Conservation (phyloP, 2,113 vertebrate species). For the Hydrochoerus hydrochaeris region DNA sequence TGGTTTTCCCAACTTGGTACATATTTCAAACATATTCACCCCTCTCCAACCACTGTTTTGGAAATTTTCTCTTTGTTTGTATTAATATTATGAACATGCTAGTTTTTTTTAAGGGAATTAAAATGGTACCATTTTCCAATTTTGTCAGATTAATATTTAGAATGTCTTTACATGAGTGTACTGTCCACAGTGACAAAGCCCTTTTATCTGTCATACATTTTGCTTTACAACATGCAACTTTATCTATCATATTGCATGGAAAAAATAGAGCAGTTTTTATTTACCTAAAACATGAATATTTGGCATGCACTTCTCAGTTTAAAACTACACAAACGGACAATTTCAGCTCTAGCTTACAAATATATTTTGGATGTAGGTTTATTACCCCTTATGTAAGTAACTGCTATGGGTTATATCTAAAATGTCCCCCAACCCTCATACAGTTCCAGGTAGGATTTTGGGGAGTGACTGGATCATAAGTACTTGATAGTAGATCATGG, state of each 20-base stretch:
- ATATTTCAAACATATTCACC: background rate
- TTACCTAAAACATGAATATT: background rate
- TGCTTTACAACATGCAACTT: background rate
- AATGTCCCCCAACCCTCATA: background rate
- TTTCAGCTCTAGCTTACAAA: background rate
- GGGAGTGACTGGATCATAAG: background rate
- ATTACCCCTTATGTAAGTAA: background rate
- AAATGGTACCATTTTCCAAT: background rate
- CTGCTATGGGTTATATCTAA: background rate
- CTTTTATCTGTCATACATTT: background rate
- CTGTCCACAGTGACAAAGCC: background rate
- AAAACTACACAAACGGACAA: background rate
- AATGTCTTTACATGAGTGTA: background rate
- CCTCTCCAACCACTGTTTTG: background rate
- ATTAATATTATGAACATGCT: background rate
- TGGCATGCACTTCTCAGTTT: background rate
- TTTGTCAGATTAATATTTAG: background rate
- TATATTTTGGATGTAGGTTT: background rate
- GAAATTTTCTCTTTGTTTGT: background rate
- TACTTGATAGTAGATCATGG: background rate
- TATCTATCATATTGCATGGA: background rate
- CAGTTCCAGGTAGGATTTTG: background rate
- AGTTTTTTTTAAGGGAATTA: background rate
- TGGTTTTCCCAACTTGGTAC: background rate
- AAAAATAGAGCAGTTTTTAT: background rate